phyloP scores from a whole-genome alignment of 53 echinoderm and acorn worm species.

The Arbacia lixula region DNA sequence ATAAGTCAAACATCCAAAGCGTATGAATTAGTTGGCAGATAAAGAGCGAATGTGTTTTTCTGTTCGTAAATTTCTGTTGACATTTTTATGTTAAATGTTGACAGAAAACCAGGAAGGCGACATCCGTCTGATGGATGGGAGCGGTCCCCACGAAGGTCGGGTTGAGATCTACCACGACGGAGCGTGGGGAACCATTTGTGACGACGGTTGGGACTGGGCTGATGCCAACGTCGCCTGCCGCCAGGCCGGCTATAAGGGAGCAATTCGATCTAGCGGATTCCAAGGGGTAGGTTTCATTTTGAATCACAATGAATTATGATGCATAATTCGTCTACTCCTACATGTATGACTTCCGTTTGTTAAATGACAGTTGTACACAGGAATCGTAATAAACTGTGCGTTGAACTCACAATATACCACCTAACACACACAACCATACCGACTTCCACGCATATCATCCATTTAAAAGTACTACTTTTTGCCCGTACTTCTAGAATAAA shows the following conservation, averaged over 20 bases:
- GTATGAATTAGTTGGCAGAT: no score
- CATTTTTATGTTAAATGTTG: background rate
- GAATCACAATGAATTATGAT: background rate
- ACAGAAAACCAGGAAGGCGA: conserved; percentile 28
- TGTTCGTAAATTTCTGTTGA: background rate
- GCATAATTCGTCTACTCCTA: no score
- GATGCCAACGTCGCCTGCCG: conserved; percentile 33
- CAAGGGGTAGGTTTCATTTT: background rate
- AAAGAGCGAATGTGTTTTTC: no score
- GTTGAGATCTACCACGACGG: conserved; percentile 37
- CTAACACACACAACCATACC: no score
- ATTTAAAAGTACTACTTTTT: no score
- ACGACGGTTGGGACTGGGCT: conserved; percentile 42
- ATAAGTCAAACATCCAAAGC: no score
- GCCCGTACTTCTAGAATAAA: no score
- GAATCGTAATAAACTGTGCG: no score
- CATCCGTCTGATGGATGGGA: conserved; percentile 34
- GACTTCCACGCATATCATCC: no score
- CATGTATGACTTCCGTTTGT: no score
- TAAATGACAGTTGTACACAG: no score
- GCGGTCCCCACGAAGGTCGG: conserved; percentile 15
- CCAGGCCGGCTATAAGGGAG: conserved; percentile 23
- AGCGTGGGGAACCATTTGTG: conserved; percentile 32
- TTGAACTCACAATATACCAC: no score
- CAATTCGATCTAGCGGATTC: conserved; percentile 10